Percentiles rank a stretch among this genome's conserved stretches.
These are phyloP conservation scores for Palythoa heliodiscus DNA, from an alignment of 92 coral and sea anemone genomes.

Conservation along the genomic window DNA sequence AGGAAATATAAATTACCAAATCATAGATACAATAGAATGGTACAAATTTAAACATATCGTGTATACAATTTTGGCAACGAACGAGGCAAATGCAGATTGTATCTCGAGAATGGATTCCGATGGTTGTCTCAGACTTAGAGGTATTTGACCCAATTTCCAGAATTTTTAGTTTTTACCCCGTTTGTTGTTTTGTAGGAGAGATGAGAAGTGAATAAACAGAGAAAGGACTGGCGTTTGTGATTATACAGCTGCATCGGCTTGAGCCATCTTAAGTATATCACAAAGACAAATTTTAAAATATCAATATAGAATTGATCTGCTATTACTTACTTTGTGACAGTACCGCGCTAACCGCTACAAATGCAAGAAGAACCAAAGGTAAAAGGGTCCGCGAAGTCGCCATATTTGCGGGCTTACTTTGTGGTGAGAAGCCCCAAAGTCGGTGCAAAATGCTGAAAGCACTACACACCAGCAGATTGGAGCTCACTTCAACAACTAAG, in stretches of 20 bases:
- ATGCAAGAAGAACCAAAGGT: not conserved
- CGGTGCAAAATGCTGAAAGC: constrained; percentile 39
- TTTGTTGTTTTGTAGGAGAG: not conserved
- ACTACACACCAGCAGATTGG: constrained; percentile 46
- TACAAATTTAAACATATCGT: not conserved
- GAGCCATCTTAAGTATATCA: not conserved
- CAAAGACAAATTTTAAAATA: not conserved
- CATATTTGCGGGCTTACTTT: constrained; percentile 29
- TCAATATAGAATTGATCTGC: not conserved
- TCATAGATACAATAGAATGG: not conserved
- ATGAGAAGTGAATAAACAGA: not conserved
- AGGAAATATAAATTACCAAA: not conserved
- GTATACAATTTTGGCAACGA: not conserved
- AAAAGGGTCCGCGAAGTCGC: constrained; percentile 8
- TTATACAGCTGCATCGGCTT: not conserved
- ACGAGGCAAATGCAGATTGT: not conserved
- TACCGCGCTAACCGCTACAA: not conserved
- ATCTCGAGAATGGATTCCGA: not conserved
- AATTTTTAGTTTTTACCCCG: not conserved
- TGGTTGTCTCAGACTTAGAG: constrained; percentile 19
- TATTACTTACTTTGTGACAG: not conserved
- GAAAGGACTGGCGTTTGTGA: not conserved
- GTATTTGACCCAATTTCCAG: constrained; percentile 15
- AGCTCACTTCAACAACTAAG: constrained; percentile 46
- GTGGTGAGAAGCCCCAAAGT: constrained; percentile 38